These are phyloP conservation scores for Myanophis thanlyinensis DNA, from an alignment of 2,113 vertebrate species.

Conservation along the genomic window DNA sequence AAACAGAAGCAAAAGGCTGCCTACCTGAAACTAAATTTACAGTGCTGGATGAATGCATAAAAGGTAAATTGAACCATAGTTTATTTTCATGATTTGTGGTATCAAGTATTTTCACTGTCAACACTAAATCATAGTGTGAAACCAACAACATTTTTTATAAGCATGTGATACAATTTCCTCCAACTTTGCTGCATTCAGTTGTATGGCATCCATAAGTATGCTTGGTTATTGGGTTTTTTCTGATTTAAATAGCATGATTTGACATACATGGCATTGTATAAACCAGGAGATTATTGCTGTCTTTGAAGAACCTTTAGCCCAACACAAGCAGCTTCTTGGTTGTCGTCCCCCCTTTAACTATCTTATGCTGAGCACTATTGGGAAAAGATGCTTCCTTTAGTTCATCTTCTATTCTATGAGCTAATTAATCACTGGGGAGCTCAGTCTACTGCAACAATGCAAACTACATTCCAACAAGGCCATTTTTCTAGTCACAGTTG, in stretches of 20 bases:
- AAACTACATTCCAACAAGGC: conserved; percentile 32
- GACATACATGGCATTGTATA: neutral
- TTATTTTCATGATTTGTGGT: neutral
- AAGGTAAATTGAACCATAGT: neutral
- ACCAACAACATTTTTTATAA: neutral
- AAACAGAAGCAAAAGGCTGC: neutral
- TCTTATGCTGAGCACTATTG: neutral
- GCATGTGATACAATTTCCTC: neutral
- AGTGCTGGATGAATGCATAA: neutral
- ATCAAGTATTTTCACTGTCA: neutral
- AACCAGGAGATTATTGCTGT: neutral
- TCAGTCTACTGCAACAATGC: neutral
- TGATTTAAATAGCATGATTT: neutral
- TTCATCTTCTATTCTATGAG: neutral
- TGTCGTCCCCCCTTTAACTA: neutral
- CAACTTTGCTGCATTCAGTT: neutral
- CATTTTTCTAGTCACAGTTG: neutral
- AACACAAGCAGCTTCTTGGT: neutral
- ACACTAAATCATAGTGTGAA: neutral
- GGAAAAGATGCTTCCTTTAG: neutral
- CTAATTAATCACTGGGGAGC: conserved; percentile 9
- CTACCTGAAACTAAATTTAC: neutral
- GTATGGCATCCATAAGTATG: neutral
- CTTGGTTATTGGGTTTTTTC: neutral
- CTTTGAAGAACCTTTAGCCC: neutral